Base-by-base conservation (phyloP, 1,140 invertebrate species). In the Leptonema lineaticorne region DNA sequence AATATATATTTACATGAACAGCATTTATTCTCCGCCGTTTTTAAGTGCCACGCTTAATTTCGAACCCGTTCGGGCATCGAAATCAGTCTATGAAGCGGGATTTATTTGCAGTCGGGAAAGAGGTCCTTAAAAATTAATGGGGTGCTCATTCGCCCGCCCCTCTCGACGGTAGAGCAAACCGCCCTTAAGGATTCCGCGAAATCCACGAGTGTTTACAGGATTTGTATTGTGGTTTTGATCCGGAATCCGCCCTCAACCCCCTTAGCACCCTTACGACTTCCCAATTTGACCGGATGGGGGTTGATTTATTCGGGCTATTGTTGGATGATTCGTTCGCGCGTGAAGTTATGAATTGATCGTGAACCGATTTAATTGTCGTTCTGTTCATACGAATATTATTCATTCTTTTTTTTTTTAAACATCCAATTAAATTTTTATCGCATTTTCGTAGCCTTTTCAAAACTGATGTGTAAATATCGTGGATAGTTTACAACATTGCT, bases 111-210 rank as follows among this genome's bases (percentile, higher is more conserved):
- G 37, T 14, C 11, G 30, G 5, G 16, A 16, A 7, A 24, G 37
- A n/a, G 16, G 24, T 66, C 67, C 69, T 71, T 68, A 29, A 71
- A 71, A 71, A 71, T 71, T 68, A 71, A 71, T 71, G 66, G 67
- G 66, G 56, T n/a, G n/a, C n/a, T n/a, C n/a, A n/a, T n/a, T n/a
- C n/a, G n/a, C n/a, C n/a, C n/a, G n/a, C n/a, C n/a, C n/a, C n/a
- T n/a, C n/a, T n/a, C n/a, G 46, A 16, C 26, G 58, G 68, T 41
- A 46, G 63, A 41, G n/a, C 57, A 46, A 67, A 16, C 2, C 11
- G 9, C 11, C 2, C 9, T 41, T 4, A 24, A 50, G 46, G 46
- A 8, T 24, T 20, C 62, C 66, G 65, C 37, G 41, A 59, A 50
- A 45, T 60, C 60, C 11, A 48, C 62, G 66, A 68, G 66, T 68